Base-by-base conservation (phyloP, 2,797 vertebrate genomes). In the Lateolabrax maculatus region DNA sequence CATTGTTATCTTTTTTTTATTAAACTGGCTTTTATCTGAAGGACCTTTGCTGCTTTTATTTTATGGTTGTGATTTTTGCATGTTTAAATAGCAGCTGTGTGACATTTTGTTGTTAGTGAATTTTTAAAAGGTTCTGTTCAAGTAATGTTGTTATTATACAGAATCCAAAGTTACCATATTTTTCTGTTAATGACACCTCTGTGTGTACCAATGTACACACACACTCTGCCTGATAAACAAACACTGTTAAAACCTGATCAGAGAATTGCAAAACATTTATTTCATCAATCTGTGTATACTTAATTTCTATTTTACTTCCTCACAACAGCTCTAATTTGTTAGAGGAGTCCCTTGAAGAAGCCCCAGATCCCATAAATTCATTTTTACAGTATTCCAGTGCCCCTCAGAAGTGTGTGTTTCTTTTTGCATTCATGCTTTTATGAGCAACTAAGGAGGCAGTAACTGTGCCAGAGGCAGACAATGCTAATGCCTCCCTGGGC, bases 401-500 rank as follows among this genome's bases (percentile, higher is more conserved):
- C 67, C 68, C 83, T 82, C 44, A 72, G 70, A 86, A 87, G 75
- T 84, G 31, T 77, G 71, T 81, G 67, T 85, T 88, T 83, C 69
- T 72, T 65, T 86, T 84, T 84, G 69, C 73, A 77, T 84, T 86
- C 48, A 80, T 43, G 79, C 83, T 87, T 91, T 90, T 84, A 86
- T 83, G 80, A 90, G 87, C 81, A 87, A 79, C 88, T 89, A 77
- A 90, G 80, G 81, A 91, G 78, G 83, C 81, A 71, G 79, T 80
- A 83, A 87, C 88, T 78, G 67, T 79, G 88, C 90, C 88, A 85
- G 79, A 71, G 87, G 84, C 86, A 86, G 73, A 87, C 80, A 87
- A 89, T 87, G 81, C 80, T 87, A 87, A 91, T 88, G 87, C 80
- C 75, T 84, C 88, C 86, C 84, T 70, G 67, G 79, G 86, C 77